phyloP scores from a whole-genome alignment of 1,140 invertebrate species.

The Lineus longissimus region DNA sequence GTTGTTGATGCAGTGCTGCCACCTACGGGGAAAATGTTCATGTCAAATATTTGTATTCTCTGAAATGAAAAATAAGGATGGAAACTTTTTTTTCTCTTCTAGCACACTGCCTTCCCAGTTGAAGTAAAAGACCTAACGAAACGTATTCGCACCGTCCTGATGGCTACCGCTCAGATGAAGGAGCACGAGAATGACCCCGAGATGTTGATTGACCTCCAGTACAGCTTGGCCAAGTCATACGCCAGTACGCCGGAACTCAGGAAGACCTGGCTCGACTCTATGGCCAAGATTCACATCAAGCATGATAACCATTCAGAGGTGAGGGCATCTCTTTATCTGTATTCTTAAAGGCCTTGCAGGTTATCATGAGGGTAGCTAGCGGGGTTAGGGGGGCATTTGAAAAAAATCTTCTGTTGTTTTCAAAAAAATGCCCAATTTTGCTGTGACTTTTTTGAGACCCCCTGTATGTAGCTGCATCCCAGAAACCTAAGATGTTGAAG shows the following conservation, averaged over 20 bases:
- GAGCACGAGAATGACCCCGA: slow-evolving; percentile 85
- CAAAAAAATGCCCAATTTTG: too few species aligned
- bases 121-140: slow-evolving; percentile 91
- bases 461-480: too few species aligned
- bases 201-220: slow-evolving; percentile 85
- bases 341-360: slow-evolving; percentile 11
- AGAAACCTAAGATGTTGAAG: too few species aligned
- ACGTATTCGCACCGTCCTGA: slow-evolving; percentile 85
- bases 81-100: slow-evolving; percentile 15
- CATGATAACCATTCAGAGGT: slow-evolving; percentile 78
- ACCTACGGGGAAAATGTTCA: too few species aligned
- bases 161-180: slow-evolving; percentile 88
- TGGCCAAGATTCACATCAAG: slow-evolving; percentile 74
- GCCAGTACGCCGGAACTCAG: slow-evolving; percentile 87
- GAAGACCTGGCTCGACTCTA: slow-evolving; percentile 86
- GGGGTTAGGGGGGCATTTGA: too few species aligned
- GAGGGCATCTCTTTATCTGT: slow-evolving; percentile 18
- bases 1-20: too few species aligned
- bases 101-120: slow-evolving; percentile 64
- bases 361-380: too few species aligned
- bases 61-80: too few species aligned
- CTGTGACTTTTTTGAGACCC: too few species aligned
- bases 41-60: too few species aligned
- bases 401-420: too few species aligned
- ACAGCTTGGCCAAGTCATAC: slow-evolving; percentile 90